Conservation (phyloP, 2,888 invertebrate genomes). For the Microctonus brassicae region DNA sequence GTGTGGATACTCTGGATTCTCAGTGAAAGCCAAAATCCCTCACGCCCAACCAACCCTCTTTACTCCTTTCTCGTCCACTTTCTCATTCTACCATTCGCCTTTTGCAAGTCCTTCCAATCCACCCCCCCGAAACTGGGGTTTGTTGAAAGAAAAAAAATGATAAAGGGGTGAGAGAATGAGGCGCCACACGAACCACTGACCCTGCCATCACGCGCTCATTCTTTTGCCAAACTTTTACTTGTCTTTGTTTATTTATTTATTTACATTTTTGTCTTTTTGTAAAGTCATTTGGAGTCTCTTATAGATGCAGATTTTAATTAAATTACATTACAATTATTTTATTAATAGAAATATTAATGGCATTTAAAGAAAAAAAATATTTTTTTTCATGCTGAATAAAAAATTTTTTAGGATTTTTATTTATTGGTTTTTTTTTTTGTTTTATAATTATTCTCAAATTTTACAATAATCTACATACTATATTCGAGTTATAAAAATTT, state of each 20-base stretch:
- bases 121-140: not conserved
- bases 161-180: slow-evolving; percentile 4
- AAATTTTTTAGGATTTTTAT: slow-evolving; percentile 5
- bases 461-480: too few species aligned
- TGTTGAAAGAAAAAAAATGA: not conserved
- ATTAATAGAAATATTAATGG: too few species aligned
- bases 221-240: slow-evolving; percentile 15
- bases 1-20: slow-evolving; percentile 35
- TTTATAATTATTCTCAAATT: too few species aligned
- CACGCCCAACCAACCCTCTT: slow-evolving; percentile 1
- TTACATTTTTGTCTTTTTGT: not conserved
- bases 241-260: not conserved
- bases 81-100: not conserved
- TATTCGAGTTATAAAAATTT: too few species aligned
- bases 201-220: slow-evolving; percentile 1
- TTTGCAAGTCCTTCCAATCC: not conserved
- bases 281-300: not conserved
- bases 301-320: too few species aligned
- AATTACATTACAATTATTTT: too few species aligned
- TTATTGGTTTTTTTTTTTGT: too few species aligned
- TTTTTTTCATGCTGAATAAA: not conserved
- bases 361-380: not conserved
- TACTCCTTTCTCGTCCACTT: not conserved
- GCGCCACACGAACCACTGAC: not conserved
- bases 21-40: slow-evolving; percentile 46